These are phyloP conservation scores for Cinara cedri DNA, from an alignment of 2,888 invertebrate species.

Conservation along the genomic window DNA sequence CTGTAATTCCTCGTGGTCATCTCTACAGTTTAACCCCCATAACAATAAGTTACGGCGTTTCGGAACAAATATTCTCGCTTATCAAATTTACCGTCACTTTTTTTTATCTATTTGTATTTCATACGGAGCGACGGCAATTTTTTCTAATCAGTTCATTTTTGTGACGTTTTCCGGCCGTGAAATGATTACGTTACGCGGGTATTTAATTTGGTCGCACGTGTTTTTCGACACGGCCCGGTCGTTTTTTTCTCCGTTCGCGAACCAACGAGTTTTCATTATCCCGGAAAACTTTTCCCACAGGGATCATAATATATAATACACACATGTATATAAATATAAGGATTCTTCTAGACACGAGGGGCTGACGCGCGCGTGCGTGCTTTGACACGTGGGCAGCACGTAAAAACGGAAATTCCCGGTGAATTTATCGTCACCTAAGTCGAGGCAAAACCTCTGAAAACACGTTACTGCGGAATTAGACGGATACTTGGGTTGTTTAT, in stretches of 20 bases:
- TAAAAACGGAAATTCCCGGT: not conserved
- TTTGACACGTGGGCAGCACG: not conserved
- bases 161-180: not conserved
- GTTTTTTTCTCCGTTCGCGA: not conserved
- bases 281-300: not conserved
- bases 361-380: no score
- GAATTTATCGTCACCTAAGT: not conserved
- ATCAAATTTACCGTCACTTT: not conserved
- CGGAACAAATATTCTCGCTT: not conserved
- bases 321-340: no score
- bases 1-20: no score
- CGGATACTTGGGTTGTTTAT: no score
- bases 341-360: not conserved
- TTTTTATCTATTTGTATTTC: no score
- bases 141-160: not conserved
- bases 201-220: slow-evolving; percentile 31
- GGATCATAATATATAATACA: not conserved
- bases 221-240: not conserved
- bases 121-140: no score
- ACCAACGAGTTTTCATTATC: slow-evolving; percentile 28
- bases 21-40: no score
- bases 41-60: no score
- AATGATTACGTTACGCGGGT: not conserved
- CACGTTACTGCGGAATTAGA: not conserved
- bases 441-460: not conserved